phyloP scores from a whole-genome alignment of 2,113 vertebrate genomes.

The Scomber colias region DNA sequence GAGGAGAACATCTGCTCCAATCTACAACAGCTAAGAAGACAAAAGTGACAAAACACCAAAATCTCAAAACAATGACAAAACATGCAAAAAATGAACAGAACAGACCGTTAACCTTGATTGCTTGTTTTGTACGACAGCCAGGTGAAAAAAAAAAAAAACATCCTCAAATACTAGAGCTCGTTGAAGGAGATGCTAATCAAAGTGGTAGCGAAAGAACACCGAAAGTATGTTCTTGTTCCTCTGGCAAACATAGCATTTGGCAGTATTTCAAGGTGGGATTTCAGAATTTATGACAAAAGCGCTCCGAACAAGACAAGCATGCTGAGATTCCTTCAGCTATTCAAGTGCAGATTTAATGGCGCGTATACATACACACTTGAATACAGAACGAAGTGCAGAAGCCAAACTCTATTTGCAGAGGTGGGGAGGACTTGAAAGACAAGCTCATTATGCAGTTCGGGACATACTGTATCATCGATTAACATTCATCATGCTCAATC shows the following conservation, averaged over 20 bases:
- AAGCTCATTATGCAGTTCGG: conserved; percentile 76
- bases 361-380: conserved; percentile 60
- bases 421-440: conserved; percentile 62
- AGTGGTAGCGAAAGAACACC: conserved; percentile 24
- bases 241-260: conserved; percentile 37
- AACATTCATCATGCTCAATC: conserved; percentile 83
- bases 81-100: conserved; percentile 8
- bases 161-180: conserved; percentile 3
- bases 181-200: conserved; percentile 45
- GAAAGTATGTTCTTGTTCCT: neutral
- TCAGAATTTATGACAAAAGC: conserved; percentile 67
- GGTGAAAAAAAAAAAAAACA: neutral
- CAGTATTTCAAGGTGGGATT: conserved; percentile 56
- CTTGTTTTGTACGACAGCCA: no score
- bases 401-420: conserved; percentile 69
- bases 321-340: conserved; percentile 55
- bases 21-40: neutral
- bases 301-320: conserved; percentile 36
- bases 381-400: conserved; percentile 67
- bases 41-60: neutral
- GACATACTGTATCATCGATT: conserved; percentile 79
- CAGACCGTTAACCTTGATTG: no score
- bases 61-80: neutral
- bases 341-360: conserved; percentile 67
- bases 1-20: conserved; percentile 6